Evolutionary conservation across 2,888 invertebrate genomes (phyloP), one percentile per base, ranked within the genome.

Genomic region (Caenorhabditis wallacei): DNA sequence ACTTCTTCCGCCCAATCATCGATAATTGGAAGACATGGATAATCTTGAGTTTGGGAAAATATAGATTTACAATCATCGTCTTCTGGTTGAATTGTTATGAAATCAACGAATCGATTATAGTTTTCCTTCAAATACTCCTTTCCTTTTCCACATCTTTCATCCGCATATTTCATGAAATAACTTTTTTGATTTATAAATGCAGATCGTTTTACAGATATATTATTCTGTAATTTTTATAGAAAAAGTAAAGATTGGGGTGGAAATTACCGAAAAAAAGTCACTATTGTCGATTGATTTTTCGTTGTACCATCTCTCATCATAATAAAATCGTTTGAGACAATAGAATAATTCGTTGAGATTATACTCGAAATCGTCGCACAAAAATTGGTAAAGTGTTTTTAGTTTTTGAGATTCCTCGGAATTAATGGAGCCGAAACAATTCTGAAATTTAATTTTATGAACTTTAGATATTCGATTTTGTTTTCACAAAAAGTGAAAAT

Each of bases 231-330:
- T n/a, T 48, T 18, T 56, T 30, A 8, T 5, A 30, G 26, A 13
- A 20, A 57, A 30, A 4, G 1, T 30, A 13, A n/a, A 0, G 3
- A 13, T 57, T 57, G 3, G 20, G 1, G 20, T 37, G 3, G 18
- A 30, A 57, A 35, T 18, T 20, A 59, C 59, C 22, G 59, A 59
- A 22, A 59, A 59, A 16, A 22, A 59, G 7, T 40, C 59, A 22
- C 16, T 40, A 18, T 59, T 59, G 0, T 59, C 59, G 1, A 59
- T 22, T 4, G 43, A 43, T 2, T 57, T 35, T 13, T 57, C 18
- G 1, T 30, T n/a, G 10, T n/a, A 7, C 4, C 30, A 1, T 7
- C n/a, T 13, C 11, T 57, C 57, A 3, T 40, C 16, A 18, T 22
- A 2, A 22, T 59, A 59, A 30, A 59, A 59, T 35, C 35, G 0